Evolutionary conservation across 2,888 invertebrate species (phyloP).

Genomic region (Linhomoeus sp.): DNA sequence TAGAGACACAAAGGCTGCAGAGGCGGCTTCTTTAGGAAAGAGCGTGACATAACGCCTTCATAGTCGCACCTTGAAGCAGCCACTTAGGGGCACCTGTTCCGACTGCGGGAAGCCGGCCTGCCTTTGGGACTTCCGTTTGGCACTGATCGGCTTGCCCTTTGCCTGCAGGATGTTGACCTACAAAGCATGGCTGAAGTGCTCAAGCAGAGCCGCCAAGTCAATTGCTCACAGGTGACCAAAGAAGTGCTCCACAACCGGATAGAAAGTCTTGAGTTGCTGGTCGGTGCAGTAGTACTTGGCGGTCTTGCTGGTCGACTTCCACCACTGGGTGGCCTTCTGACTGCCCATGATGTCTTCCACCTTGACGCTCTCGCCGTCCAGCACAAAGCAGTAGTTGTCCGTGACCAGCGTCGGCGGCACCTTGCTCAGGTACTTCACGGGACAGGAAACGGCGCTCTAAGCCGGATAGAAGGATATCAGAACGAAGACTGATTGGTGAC

Average conservation of each 20-base stretch:
- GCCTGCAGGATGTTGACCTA: too few species aligned
- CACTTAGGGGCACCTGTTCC: too few species aligned
- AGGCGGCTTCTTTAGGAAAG: too few species aligned
- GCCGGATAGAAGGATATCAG: too few species aligned
- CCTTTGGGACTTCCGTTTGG: too few species aligned
- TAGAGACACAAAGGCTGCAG: too few species aligned
- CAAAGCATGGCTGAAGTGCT: too few species aligned
- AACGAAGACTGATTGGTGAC: too few species aligned
- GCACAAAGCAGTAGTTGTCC: conserved; percentile 27
- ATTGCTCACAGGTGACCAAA: not conserved
- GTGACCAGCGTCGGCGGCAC: not conserved
- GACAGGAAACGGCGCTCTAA: conserved; percentile 15
- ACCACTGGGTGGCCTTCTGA: not conserved
- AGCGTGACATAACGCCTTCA: too few species aligned
- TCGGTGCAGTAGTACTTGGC: not conserved
- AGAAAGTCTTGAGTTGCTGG: not conserved
- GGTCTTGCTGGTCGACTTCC: not conserved
- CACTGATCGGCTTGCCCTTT: too few species aligned
- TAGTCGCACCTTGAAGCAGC: too few species aligned
- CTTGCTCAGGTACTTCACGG: conserved; percentile 15
- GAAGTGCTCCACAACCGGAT: not conserved
- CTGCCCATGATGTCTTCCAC: conserved; percentile 21
- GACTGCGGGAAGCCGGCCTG: too few species aligned
- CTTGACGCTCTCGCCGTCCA: conserved; percentile 22
- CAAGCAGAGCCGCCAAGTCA: not conserved